These are phyloP conservation scores for human (Homo sapiens) DNA, from an alignment of 2,113 vertebrate species.

Conservation along the genomic window DNA sequence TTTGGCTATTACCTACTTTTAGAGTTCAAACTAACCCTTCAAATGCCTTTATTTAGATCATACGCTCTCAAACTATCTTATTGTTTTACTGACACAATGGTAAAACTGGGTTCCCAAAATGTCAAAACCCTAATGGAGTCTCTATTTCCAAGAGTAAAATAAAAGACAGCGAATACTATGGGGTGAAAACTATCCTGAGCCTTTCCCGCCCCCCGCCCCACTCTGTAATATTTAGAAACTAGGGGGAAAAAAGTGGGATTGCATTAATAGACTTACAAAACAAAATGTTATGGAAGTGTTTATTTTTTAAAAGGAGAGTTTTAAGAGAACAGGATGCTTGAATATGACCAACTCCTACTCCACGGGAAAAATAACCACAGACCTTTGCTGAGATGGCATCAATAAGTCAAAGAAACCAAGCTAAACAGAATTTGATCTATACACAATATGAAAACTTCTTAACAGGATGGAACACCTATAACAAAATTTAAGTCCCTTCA, in stretches of 20 bases:
- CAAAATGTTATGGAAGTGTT: slow-evolving; percentile 26
- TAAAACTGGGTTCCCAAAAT: slow-evolving; percentile 5
- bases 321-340: background rate
- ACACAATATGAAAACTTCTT: background rate
- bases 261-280: background rate
- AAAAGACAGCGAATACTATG: background rate
- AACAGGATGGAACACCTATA: background rate
- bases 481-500: background rate
- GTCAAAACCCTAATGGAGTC: slow-evolving; percentile 10
- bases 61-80: background rate
- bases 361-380: background rate
- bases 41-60: background rate
- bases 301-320: slow-evolving; percentile 14
- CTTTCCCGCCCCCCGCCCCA: background rate
- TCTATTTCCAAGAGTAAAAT: slow-evolving; percentile 18
- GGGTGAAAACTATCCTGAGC: background rate
- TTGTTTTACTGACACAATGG: background rate
- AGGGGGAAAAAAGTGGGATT: background rate
- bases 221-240: background rate
- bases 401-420: slow-evolving; percentile 23
- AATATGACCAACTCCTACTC: background rate
- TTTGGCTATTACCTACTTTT: background rate
- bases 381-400: background rate
- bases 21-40: slow-evolving; percentile 22
- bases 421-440: background rate